These are phyloP conservation scores for Atrina japonica DNA, from an alignment of 2,888 invertebrate species.

Conservation along the genomic window DNA sequence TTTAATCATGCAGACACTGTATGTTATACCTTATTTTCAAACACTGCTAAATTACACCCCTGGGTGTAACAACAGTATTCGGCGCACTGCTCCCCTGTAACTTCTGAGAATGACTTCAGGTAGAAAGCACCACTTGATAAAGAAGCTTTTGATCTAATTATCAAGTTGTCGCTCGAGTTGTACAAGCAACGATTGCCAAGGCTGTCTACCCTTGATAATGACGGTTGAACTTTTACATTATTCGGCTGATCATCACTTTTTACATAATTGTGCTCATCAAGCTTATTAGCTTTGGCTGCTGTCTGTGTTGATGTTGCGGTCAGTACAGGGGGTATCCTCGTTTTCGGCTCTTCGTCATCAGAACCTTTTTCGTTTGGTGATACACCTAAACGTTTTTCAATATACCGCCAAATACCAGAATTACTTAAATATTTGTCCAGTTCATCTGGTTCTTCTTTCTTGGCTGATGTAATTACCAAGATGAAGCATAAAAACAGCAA, in stretches of 20 bases:
- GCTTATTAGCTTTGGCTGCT: neutral
- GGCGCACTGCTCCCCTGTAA: constrained; percentile 58
- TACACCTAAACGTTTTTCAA: constrained; percentile 55
- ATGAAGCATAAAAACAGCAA: constrained; percentile 3
- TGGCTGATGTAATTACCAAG: neutral
- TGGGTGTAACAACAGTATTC: constrained; percentile 60
- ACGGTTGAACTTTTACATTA: constrained; percentile 32
- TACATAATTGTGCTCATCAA: constrained; percentile 2
- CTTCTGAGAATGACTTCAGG: constrained; percentile 49
- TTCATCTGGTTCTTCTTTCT: constrained; percentile 30
- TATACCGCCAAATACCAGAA: constrained; percentile 46
- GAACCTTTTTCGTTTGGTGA: neutral
- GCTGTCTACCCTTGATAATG: constrained; percentile 36
- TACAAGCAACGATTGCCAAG: constrained; percentile 44
- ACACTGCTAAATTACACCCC: constrained; percentile 68
- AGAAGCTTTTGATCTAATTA: constrained; percentile 68
- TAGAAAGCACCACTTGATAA: constrained; percentile 60
- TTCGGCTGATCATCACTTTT: constrained; percentile 10
- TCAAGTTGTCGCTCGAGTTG: constrained; percentile 49
- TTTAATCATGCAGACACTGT: neutral
- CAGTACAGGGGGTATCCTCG: neutral
- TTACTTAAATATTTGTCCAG: constrained; percentile 52
- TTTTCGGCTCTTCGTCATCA: neutral
- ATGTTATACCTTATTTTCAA: constrained; percentile 65
- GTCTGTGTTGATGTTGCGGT: constrained; percentile 1